Base-by-base conservation (phyloP, 2,888 invertebrate species). In the Noctua comes region DNA sequence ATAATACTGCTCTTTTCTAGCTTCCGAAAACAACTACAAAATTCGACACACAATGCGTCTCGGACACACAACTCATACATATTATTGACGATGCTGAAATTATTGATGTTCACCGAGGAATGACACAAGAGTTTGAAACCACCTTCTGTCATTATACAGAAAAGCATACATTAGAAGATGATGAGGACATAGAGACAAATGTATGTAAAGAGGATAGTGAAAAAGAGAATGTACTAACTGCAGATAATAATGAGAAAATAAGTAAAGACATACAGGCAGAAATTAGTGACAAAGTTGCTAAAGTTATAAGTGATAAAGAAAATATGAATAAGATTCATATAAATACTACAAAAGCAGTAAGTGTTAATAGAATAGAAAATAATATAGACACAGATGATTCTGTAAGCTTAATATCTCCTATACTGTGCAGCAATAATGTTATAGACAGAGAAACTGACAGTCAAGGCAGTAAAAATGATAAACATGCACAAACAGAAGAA, bases 11-110 rank as follows among this genome's bases (percentile, higher is more conserved):
- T 43, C 6, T n/a, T 71, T 91, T 91, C 10, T 76, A 94, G 93
- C 86, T 79, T 85, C 90, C 88, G 43, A 89, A 87, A 85, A 76
- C 73, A 76, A 36, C 78, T 31, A 85, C 87, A 21, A 94, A 93
- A 76, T 95, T 95, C 85, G 96, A 96, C 76, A 95, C 96, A 2
- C 96, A 96, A 79, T 95, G 92, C 84, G 91, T 93, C 0, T 91
- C 94, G 0, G 94, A 96, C 66, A 96, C 96, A 5, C 95, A 97
- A 86, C 87, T 97, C 0, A 92, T 96, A 36, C 86, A 94, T 73
- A 80, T 96, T 6, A 93, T 95, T 48, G 93, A 95, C 81, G 91
- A 93, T 84, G 95, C 92, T 3, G 96, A 96, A 88, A 92, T 93
- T 2, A 79, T 91, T 62, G 85, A 92, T 51, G 77, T 74, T 6